Base-by-base conservation (phyloP, 2,797 vertebrate species). In the Anniella stebbinsi region DNA sequence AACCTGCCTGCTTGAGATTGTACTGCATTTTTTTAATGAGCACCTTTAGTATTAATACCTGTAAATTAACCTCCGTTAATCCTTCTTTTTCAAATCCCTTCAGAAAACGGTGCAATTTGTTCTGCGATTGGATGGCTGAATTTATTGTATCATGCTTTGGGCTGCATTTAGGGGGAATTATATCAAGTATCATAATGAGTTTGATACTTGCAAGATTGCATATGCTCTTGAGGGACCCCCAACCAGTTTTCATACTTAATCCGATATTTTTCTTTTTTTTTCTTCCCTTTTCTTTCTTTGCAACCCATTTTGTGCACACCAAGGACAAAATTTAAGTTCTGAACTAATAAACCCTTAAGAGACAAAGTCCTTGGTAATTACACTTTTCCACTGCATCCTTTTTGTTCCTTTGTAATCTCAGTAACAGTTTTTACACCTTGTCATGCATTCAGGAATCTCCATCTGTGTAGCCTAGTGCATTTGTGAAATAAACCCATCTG, bases 401-500 rank as follows among this genome's bases (percentile, higher is more conserved):
- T 95, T 95, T 96, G 96, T 98, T 97, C 96, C 92, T 97, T 97
- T 97, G 95, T 97, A 97, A 97, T 97, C 96, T 96, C 95, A 90
- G 94, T 96, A 97, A 96, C 97, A 93, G 94, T 98, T 98, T 97
- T 98, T 97, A 97, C 97, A 98, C 97, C 97, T 98, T 98, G 97
- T 97, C 97, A 98, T 91, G 96, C 96, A 95, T 97, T 98, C 95
- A 96, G 97, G 94, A 97, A 96, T 93, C 96, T 97, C 97, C 97
- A 98, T 98, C 97, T 98, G 97, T 97, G 96, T 96, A 96, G 92
- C 94, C 93, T 95, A 91, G 94, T 95, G 89, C 95, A 96, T 97
- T 98, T 95, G 93, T 97, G 97, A 97, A 98, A 97, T 97, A 97
- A 97, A 97, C 97, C 98, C 98, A 98, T 98, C 97, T 98, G 98